These are phyloP conservation scores for Bothrops jararaca DNA, from an alignment of 2,113 vertebrate genomes.

Conservation along the genomic window DNA sequence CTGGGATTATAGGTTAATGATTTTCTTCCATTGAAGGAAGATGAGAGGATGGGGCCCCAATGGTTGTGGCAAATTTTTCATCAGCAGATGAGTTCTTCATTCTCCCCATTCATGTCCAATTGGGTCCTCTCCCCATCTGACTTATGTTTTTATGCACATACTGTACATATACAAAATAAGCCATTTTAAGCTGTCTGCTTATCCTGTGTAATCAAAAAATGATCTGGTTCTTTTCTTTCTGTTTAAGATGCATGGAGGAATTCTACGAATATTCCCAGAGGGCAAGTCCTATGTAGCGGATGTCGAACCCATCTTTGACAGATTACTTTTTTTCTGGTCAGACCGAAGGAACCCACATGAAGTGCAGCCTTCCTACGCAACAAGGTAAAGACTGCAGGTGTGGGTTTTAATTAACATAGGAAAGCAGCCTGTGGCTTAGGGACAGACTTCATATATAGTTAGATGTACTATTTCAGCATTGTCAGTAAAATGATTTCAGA, in stretches of 20 bases:
- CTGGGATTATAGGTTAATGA: background rate
- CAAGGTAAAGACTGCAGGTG: conserved; percentile 70
- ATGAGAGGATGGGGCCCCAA: background rate
- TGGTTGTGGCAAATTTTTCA: background rate
- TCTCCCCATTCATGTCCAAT: background rate
- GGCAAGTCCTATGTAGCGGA: conserved; percentile 86
- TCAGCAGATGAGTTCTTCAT: background rate
- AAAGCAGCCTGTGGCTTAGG: background rate
- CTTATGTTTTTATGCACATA: background rate
- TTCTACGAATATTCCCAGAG: conserved; percentile 91
- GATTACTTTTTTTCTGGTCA: conserved; percentile 95
- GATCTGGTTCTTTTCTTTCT: background rate
- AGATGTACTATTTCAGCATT: background rate
- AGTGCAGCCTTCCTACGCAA: conserved; percentile 89
- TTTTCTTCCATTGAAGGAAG: background rate
- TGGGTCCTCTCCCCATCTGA: background rate
- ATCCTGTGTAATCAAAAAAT: background rate
- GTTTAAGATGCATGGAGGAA: conserved; percentile 84
- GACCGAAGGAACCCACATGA: conserved; percentile 94
- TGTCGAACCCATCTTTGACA: conserved; percentile 90
- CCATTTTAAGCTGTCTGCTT: background rate
- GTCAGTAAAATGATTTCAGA: background rate
- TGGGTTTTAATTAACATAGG: background rate
- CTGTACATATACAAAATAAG: background rate
- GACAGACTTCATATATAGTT: background rate